phyloP scores from a whole-genome alignment of 2,113 vertebrate genomes.

The Stomatorhinus ivindoensis region DNA sequence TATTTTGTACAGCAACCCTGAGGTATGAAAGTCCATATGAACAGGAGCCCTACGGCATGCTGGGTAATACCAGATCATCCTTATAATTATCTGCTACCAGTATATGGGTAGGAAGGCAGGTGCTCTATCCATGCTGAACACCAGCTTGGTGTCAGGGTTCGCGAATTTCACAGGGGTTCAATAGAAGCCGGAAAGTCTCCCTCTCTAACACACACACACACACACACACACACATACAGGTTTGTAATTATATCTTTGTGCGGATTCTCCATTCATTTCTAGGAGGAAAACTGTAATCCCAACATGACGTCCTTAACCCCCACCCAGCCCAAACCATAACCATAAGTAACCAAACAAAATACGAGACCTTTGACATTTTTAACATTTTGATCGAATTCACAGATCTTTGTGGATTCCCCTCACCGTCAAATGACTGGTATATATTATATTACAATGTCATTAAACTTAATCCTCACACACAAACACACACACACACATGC shows the following conservation, averaged over 20 bases:
- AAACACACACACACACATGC: background rate
- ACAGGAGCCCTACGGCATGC: background rate
- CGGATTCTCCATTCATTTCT: too few species aligned
- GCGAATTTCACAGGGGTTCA: background rate
- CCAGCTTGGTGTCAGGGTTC: background rate
- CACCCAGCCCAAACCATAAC: too few species aligned
- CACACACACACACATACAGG: too few species aligned
- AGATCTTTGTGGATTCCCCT: too few species aligned
- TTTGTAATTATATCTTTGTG: too few species aligned
- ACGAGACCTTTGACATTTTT: too few species aligned
- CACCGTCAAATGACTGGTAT: background rate
- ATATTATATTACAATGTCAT: background rate
- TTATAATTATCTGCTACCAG: background rate
- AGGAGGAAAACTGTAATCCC: too few species aligned
- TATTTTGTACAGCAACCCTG: constrained; percentile 13
- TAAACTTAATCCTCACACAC: background rate
- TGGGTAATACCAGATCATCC: constrained; percentile 17
- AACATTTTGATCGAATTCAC: too few species aligned
- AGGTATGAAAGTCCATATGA: constrained; percentile 6
- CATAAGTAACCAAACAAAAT: too few species aligned
- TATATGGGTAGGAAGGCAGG: background rate
- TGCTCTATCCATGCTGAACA: background rate
- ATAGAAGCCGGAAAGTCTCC: background rate
- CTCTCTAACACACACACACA: background rate
- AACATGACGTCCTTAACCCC: too few species aligned